Evolutionary conservation across 2,888 invertebrate species (phyloP).

Genomic region (Trichopoda pennipes): DNA sequence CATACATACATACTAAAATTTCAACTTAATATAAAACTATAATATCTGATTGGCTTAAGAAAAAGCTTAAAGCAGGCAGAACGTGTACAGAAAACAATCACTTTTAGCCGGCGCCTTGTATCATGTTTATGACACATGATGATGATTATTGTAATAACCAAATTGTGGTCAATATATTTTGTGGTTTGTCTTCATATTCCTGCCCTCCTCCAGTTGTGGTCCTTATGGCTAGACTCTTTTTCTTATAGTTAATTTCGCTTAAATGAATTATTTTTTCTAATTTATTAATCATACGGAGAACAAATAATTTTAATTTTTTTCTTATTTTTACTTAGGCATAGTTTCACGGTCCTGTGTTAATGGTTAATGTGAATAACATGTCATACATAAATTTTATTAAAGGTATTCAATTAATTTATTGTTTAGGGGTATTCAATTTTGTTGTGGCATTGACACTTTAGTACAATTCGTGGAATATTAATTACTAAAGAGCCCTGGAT

Average conservation of each 20-base stretch:
- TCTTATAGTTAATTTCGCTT: slow-evolving; percentile 76
- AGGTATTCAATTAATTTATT: not conserved
- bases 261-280: slow-evolving; percentile 76
- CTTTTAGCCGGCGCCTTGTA: slow-evolving; percentile 77
- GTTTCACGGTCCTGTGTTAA: not conserved
- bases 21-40: not conserved
- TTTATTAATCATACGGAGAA: slow-evolving; percentile 74
- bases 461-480: no score
- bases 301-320: not conserved
- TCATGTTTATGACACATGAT: slow-evolving; percentile 80
- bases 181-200: not conserved
- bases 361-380: not conserved
- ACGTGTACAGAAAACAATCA: slow-evolving; percentile 57
- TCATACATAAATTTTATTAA: not conserved
- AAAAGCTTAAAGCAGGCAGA: slow-evolving; percentile 5
- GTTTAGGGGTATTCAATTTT: no score
- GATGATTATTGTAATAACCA: slow-evolving; percentile 71
- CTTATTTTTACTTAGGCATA: not conserved
- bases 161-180: slow-evolving; percentile 58
- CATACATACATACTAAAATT: not conserved
- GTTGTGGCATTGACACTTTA: no score
- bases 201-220: slow-evolving; percentile 36
- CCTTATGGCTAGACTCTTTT: not conserved
- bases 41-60: not conserved
- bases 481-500: no score